phyloP scores from a whole-genome alignment of 2,888 invertebrate species.

The Ctenicera cuprea region DNA sequence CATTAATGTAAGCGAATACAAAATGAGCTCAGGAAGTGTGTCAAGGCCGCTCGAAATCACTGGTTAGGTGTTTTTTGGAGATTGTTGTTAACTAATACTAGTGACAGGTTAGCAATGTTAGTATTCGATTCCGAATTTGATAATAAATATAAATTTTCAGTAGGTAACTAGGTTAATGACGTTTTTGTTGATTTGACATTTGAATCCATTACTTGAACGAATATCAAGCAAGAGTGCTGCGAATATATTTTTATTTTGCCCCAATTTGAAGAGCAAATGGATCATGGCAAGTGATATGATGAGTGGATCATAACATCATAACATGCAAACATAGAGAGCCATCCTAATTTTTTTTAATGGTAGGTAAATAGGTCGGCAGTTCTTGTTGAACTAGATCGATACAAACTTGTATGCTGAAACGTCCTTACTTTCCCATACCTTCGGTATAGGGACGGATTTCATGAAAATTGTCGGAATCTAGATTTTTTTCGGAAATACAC shows the following conservation, averaged over 20 bases:
- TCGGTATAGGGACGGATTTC: no score
- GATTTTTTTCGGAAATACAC: no score
- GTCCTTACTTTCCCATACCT: no score
- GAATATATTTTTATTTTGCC: constrained; percentile 10
- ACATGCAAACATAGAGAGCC: no score
- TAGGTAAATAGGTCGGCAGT: no score
- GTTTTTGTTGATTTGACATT: constrained; percentile 29
- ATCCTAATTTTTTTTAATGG: no score
- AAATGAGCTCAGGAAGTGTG: constrained; percentile 45
- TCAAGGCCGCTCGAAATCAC: constrained; percentile 43
- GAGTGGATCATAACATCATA: constrained; percentile 2
- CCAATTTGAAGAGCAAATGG: not conserved
- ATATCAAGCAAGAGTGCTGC: not conserved
- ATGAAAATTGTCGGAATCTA: no score
- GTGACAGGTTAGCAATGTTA: constrained; percentile 34
- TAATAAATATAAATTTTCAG: constrained; percentile 41
- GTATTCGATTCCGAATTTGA: constrained; percentile 37
- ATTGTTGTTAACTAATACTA: constrained; percentile 42
- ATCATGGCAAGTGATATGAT: constrained; percentile 10
- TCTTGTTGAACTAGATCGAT: no score
- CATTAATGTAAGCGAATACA: constrained; percentile 31
- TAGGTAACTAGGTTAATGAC: constrained; percentile 43
- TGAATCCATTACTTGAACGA: not conserved
- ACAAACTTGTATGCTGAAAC: no score
- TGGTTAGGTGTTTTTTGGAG: constrained; percentile 41